Base-by-base conservation (phyloP, 35 echinoderm and acorn worm species). In the Strongylocentrotus purpuratus region DNA sequence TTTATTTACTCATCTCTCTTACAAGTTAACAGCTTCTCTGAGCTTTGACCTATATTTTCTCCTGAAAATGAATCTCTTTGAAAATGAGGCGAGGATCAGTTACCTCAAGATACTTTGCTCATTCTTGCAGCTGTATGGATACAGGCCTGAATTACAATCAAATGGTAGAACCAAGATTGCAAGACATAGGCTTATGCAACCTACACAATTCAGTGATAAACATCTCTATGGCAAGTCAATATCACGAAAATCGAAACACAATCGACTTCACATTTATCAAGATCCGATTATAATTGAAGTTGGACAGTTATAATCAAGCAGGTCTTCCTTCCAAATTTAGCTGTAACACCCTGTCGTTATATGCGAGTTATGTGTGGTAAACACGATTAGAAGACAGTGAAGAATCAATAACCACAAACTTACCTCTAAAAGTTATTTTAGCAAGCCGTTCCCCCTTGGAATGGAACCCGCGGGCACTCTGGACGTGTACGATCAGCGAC, bases 361-460 rank as follows among this genome's bases (percentile, higher is more conserved):
- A 78, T 78, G 61, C 18, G 22, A 70, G 18, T 70, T 20, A 70
- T 28, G 25, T 70, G 65, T 22, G 65, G 28, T 28, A 78, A 78
- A 22, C 65, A 78, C 18, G 50, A 28, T 7, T 28, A 78, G 65
- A n/a, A 78, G 7, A n/a, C 65, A n/a, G 65, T 28, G 48, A 55
- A 55, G 50, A 59, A 78, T 70, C 65, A 78, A 78, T 78, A 78
- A 78, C 65, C 65, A 78, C 65, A 7, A 78, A 78, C 97, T 96
- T 86, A 97, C 97, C 97, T 47, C 97, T 87, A 45, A 97, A 97
- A 92, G 90, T 95, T 65, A 97, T 88, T 94, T 96, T 97, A 4
- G 97, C 97, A 14, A 97, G 48, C 17, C 97, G 95, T 88, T 97
- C 97, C 70, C 94, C 92, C 88, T 85, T 94, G 25, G 95, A 48